A percentile compares a stretch with the other conserved stretches of the same genome.
Evolutionary conservation across 2,797 vertebrate species (phyloP).

Genomic region (Hydrocynus forskahlii): DNA sequence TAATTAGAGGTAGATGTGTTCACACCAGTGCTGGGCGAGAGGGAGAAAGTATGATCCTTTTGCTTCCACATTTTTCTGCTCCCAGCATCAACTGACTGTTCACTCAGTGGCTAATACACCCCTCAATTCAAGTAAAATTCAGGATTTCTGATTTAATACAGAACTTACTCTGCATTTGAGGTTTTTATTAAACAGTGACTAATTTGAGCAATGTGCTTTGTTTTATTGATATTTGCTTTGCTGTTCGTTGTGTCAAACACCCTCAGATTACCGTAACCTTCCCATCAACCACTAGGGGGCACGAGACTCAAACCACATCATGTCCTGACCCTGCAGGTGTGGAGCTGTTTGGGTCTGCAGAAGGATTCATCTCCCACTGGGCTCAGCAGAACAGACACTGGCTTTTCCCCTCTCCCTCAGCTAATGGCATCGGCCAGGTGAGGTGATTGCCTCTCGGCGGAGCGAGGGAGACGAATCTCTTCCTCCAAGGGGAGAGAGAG

Average conservation of each 20-base stretch:
- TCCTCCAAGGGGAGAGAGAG: conserved; percentile 11
- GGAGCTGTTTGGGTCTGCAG: not conserved
- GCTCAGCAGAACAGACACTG: not conserved
- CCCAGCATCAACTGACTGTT: too few relatives aligned
- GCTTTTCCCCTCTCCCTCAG: not conserved
- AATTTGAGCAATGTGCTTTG: not conserved
- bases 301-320: not conserved
- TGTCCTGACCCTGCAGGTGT: not conserved
- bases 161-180: too few relatives aligned
- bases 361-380: not conserved
- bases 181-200: too few relatives aligned
- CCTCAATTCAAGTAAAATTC: too few relatives aligned
- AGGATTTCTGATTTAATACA: too few relatives aligned
- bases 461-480: not conserved
- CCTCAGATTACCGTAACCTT: not conserved
- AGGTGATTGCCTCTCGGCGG: conserved; percentile 20
- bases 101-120: too few relatives aligned
- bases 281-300: not conserved
- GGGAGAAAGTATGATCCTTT: too few relatives aligned
- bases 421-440: conserved; percentile 16
- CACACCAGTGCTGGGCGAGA: too few relatives aligned
- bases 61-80: too few relatives aligned
- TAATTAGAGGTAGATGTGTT: too few relatives aligned
- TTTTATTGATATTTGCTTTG: not conserved
- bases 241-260: not conserved